Conservation (phyloP, 2,888 invertebrate species). For the Meta bourneti region DNA sequence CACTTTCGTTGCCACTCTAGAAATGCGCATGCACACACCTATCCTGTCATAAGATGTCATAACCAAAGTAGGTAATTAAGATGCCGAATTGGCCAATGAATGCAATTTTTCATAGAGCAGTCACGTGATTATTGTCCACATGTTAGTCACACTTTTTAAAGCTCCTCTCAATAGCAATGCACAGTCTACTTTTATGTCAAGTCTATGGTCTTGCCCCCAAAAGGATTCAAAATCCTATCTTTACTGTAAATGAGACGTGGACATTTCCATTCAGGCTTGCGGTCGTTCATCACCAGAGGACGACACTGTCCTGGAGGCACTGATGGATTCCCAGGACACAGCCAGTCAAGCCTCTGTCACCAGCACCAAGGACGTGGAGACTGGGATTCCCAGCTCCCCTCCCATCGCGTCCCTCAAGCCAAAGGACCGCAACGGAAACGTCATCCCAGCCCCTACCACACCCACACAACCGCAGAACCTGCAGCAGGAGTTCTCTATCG, state of each 20-base stretch:
- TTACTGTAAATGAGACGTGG: too few species aligned
- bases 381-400: constrained; percentile 45
- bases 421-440: constrained; percentile 40
- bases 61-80: too few species aligned
- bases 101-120: too few species aligned
- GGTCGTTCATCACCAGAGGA: constrained; percentile 85
- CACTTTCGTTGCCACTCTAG: too few species aligned
- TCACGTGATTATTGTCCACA: too few species aligned
- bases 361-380: constrained; percentile 59
- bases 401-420: constrained; percentile 39
- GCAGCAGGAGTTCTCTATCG: constrained; percentile 88
- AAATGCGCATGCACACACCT: too few species aligned
- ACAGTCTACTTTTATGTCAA: background rate
- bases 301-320: constrained; percentile 80
- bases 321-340: constrained; percentile 59
- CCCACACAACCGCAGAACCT: constrained; percentile 83
- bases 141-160: too few species aligned
- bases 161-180: background rate
- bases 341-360: constrained; percentile 55
- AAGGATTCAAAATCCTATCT: background rate
- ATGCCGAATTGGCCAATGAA: too few species aligned
- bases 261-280: constrained; percentile 83
- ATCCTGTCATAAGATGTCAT: too few species aligned
- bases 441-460: constrained; percentile 51
- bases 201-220: background rate